Conservation (phyloP, 2,888 invertebrate genomes). For the Euplexia lucipara region DNA sequence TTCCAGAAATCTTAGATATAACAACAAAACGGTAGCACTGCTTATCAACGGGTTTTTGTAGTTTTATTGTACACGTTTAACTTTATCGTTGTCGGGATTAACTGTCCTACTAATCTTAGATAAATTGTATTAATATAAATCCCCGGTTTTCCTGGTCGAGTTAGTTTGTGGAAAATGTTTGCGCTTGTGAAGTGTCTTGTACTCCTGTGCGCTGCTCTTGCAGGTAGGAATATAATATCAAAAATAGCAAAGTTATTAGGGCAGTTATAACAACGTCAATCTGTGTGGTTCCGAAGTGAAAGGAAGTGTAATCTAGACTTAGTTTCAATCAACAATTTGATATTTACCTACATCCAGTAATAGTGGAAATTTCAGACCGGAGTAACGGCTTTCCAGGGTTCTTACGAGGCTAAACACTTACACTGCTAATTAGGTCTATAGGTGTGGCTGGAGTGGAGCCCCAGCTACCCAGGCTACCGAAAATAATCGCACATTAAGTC, state of each 20-base stretch:
- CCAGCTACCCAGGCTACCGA: too few relatives aligned
- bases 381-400: background rate
- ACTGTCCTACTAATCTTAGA: conserved; percentile 67
- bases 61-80: conserved; percentile 66
- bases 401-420: too few relatives aligned
- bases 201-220: conserved; percentile 75
- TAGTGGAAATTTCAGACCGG: background rate
- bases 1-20: conserved; percentile 17
- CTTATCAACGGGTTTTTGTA: conserved; percentile 51
- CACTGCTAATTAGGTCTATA: too few relatives aligned
- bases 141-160: conserved; percentile 31
- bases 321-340: background rate
- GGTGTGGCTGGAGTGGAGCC: too few relatives aligned
- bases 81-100: conserved; percentile 65
- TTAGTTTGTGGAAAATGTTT: conserved; percentile 74
- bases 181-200: conserved; percentile 74
- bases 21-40: conserved; percentile 19
- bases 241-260: background rate
- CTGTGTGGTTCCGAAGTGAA: background rate
- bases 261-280: too few relatives aligned
- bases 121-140: conserved; percentile 78
- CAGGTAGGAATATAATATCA: conserved; percentile 73
- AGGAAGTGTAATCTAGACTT: background rate
- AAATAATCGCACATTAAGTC: too few relatives aligned
- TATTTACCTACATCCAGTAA: background rate